Evolutionary conservation across 2,888 invertebrate species (phyloP).

Genomic region (Galerucella nymphaeae): DNA sequence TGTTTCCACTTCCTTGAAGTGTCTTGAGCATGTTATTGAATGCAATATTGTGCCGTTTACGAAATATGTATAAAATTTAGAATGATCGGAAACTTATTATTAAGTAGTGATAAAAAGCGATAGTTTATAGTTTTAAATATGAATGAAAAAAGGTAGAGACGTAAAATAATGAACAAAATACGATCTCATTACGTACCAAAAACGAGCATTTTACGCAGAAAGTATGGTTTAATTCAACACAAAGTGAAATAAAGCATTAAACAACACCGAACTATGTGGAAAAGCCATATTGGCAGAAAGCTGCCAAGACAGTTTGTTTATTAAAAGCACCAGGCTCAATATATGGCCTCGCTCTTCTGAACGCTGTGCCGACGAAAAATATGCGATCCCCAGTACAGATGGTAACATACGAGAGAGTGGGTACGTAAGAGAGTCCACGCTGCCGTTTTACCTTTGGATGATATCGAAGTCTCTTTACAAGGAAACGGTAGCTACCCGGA

Average conservation of each 20-base stretch:
- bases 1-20: no score
- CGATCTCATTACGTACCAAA: slow-evolving; percentile 27
- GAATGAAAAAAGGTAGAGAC: neutral
- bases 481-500: slow-evolving; percentile 49
- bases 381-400: slow-evolving; percentile 45
- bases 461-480: slow-evolving; percentile 49
- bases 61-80: no score
- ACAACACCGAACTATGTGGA: slow-evolving; percentile 43
- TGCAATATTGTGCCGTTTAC: no score
- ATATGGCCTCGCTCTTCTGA: slow-evolving; percentile 48
- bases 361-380: slow-evolving; percentile 49
- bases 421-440: slow-evolving; percentile 35
- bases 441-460: slow-evolving; percentile 41
- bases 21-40: no score
- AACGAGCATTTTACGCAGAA: slow-evolving; percentile 17
- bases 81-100: no score
- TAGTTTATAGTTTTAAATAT: neutral
- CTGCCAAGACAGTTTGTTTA: slow-evolving; percentile 51
- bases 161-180: slow-evolving; percentile 3
- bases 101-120: neutral
- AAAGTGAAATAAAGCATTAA: slow-evolving; percentile 45
- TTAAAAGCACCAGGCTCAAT: slow-evolving; percentile 49
- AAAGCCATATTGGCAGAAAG: slow-evolving; percentile 48
- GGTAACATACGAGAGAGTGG: slow-evolving; percentile 48
- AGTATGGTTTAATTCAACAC: slow-evolving; percentile 42